Evolutionary conservation across 2,888 invertebrate genomes (phyloP), one percentile per base, ranked within the genome.

Genomic region (Tricholauxania praeusta): DNA sequence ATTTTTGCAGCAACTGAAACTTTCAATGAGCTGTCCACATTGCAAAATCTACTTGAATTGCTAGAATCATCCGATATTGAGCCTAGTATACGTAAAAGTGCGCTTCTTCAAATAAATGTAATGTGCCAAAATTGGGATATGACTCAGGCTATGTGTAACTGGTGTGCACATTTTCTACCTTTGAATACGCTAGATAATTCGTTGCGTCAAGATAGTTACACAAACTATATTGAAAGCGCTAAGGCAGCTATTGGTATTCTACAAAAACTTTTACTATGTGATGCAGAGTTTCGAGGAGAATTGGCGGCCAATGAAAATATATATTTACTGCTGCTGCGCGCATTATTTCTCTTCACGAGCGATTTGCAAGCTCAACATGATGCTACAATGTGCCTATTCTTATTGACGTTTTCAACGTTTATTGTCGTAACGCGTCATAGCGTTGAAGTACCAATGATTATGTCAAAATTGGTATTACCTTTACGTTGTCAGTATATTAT

Each of bases 91-190:
- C 80, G 85, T 10, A 85, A 85, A 73, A 85, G 86, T 0, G 79
- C 85, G 0, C 75, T 85, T 4, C 79, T 81, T 74, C 86, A 87
- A 73, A 71, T 86, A 8, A 86, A 85, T 75, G 80, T 84, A 2
- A 75, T 87, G 74, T 81, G 85, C 4, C 82, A 81, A 28, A 83
- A 83, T 67, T 82, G 82, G 74, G 65, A 75, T 7, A 76, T 82
- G 0, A 80, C 80, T 10, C 75, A 75, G 3, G 74, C 79, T 10
- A 74, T 84, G 49, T 82, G 82, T 68, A 76, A 76, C 55, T 76
- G 78, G 12, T 76, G 78, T 19, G 83, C 82, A 6, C 78, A 78
- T 73, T 80, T 80, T 75, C 63, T 78, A 28, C 77, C 80, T 22
- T 65, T 85, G 12, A 77, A 81, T 62, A 78, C 81, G 0, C 65